phyloP scores from a whole-genome alignment of 2,797 vertebrate genomes.

The Heteromormyrus szaboi region DNA sequence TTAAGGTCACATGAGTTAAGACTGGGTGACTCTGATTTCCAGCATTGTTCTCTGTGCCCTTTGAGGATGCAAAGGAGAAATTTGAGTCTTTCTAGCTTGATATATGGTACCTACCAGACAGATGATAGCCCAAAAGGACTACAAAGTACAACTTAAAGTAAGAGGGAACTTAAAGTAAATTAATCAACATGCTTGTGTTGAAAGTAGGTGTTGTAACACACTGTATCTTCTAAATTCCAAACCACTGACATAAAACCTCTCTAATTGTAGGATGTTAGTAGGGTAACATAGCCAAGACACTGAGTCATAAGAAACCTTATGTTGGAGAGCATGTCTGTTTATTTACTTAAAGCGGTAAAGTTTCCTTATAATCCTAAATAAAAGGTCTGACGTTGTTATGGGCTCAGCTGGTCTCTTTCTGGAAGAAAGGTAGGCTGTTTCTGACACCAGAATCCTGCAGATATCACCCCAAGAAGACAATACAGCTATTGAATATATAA shows the following conservation, averaged over 20 bases:
- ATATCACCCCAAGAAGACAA: not conserved
- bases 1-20: not conserved
- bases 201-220: not conserved
- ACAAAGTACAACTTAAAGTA: not conserved
- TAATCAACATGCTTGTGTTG: not conserved
- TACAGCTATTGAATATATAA: not conserved
- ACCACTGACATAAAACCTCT: not conserved
- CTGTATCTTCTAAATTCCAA: not conserved
- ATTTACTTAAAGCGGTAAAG: not conserved
- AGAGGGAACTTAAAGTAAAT: not conserved
- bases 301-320: not conserved
- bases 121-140: not conserved
- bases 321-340: not conserved
- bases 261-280: not conserved
- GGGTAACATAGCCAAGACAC: not conserved
- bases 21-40: not conserved
- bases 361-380: not conserved
- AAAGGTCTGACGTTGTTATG: not conserved
- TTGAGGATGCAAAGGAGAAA: not conserved
- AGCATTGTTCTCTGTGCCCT: not conserved
- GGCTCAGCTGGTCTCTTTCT: not conserved
- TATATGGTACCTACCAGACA: not conserved
- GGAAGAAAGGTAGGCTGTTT: not conserved
- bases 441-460: not conserved
- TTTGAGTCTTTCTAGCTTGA: not conserved